Evolutionary conservation across 2,113 vertebrate genomes (phyloP), one percentile per base, ranked within the genome.

Genomic region (Xiphophorus hellerii): DNA sequence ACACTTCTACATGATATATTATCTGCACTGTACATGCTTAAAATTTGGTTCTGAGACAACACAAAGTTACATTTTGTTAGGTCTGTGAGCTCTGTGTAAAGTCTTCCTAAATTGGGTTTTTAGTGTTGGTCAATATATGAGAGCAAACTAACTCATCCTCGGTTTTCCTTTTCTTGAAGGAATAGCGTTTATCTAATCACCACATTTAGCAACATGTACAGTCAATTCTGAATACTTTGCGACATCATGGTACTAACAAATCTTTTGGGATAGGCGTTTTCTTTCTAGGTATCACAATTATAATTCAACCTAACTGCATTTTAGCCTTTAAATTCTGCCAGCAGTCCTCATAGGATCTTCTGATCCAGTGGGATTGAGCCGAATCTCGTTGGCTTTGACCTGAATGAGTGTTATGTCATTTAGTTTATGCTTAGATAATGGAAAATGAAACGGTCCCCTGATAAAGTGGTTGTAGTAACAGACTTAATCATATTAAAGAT

Each of bases 381-480:
- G 5, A 27, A 66, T 39, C 35, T 6, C 27, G 13, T 39, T 39
- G 12, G 25, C 30, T 66, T n/a, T 39, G 64, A 39, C 39, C 60
- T 42, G 10, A 25, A 66, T 62, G 22, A 70, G 35, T 27, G 71
- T 87, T 84, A 83, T 62, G 69, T 84, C 62, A 85, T 73, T 15
- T 31, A 80, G 69, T 85, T 61, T 70, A 66, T 74, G 39, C n/a
- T 64, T 29, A 66, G 66, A 62, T 78, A 72, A 82, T 67, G 80
- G 71, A 80, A 90, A 78, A 22, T 73, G 80, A 80, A 80, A 80
- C 35, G 5, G 81, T 80, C 20, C 20, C 11, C 30, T 74, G 70
- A 74, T 63, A 63, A 17, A 33, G 62, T 51, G 75, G 37, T 61
- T 37, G 25, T 51, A 65, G 62, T 29, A 31, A 72, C 71, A 78